These are phyloP conservation scores for Tetropium fuscum DNA, from an alignment of 2,888 invertebrate genomes.

Conservation along the genomic window DNA sequence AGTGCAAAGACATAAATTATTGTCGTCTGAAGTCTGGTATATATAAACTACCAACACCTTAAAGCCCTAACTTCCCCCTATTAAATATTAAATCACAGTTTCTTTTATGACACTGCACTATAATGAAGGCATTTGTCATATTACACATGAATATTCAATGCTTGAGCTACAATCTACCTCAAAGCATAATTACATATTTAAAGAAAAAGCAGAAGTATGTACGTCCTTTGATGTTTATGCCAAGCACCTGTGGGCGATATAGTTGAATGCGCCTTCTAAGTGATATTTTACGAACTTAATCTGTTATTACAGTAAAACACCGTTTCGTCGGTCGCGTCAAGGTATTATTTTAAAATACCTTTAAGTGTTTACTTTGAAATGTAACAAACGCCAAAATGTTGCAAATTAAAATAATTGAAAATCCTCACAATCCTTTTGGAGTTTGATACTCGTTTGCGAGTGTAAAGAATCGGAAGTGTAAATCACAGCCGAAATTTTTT, in stretches of 20 bases:
- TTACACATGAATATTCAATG: not conserved
- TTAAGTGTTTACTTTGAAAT: conserved; percentile 7
- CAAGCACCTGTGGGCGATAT: conserved; percentile 18
- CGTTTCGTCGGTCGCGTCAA: conserved; percentile 2
- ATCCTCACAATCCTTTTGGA: too few species aligned
- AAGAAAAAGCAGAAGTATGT: conserved; percentile 3
- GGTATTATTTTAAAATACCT: conserved; percentile 4
- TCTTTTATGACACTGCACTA: not conserved
- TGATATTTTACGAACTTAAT: conserved; percentile 16
- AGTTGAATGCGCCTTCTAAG: conserved; percentile 12
- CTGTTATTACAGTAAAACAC: conserved; percentile 9
- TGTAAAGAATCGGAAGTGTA: too few species aligned
- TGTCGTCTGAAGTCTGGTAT: too few species aligned
- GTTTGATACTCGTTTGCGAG: too few species aligned
- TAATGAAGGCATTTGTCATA: not conserved
- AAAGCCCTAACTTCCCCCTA: too few species aligned
- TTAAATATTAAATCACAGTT: too few species aligned
- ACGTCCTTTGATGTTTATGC: conserved; percentile 15
- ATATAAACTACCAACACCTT: too few species aligned
- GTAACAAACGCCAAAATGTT: not conserved
- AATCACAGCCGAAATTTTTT: too few species aligned
- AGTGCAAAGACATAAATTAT: too few species aligned
- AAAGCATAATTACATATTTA: not conserved
- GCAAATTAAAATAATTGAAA: not conserved
- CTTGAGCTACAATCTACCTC: conserved; percentile 4